Conservation (phyloP, 2,888 invertebrate species). For the Sericinus montela region DNA sequence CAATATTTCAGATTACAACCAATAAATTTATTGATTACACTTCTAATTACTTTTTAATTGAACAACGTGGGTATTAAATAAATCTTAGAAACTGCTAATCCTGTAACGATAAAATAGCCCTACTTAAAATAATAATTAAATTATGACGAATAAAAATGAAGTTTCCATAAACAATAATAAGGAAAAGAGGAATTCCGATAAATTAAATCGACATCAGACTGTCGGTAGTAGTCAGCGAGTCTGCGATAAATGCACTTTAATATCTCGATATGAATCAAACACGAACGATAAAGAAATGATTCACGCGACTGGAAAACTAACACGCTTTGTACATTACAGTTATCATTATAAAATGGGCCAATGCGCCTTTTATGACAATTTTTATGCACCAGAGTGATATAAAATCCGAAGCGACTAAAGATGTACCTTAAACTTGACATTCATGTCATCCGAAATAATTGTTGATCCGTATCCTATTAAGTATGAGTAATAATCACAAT, state of each 20-base stretch:
- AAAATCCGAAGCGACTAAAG: too few species aligned
- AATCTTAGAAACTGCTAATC: too few species aligned
- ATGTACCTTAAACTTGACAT: too few species aligned
- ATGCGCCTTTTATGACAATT: neutral
- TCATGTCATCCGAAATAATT: too few species aligned
- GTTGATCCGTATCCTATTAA: too few species aligned
- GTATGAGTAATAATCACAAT: too few species aligned
- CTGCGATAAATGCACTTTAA: slow-evolving; percentile 25
- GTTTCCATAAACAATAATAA: slow-evolving; percentile 7
- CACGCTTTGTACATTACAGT: slow-evolving; percentile 16
- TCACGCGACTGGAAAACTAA: slow-evolving; percentile 10
- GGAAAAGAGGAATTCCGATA: slow-evolving; percentile 16
- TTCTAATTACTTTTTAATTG: too few species aligned
- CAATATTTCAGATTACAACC: too few species aligned
- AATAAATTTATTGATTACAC: too few species aligned
- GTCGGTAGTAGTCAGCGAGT: slow-evolving; percentile 31
- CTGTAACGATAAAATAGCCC: too few species aligned
- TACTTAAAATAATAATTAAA: neutral
- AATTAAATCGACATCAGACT: slow-evolving; percentile 8
- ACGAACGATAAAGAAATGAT: slow-evolving; percentile 23
- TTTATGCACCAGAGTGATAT: too few species aligned
- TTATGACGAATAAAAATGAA: neutral
- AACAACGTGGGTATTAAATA: too few species aligned
- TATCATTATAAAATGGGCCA: slow-evolving; percentile 14
- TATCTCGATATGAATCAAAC: slow-evolving; percentile 5